Evolutionary conservation across 2,888 invertebrate species (phyloP).

Genomic region (Drosophila borealis): DNA sequence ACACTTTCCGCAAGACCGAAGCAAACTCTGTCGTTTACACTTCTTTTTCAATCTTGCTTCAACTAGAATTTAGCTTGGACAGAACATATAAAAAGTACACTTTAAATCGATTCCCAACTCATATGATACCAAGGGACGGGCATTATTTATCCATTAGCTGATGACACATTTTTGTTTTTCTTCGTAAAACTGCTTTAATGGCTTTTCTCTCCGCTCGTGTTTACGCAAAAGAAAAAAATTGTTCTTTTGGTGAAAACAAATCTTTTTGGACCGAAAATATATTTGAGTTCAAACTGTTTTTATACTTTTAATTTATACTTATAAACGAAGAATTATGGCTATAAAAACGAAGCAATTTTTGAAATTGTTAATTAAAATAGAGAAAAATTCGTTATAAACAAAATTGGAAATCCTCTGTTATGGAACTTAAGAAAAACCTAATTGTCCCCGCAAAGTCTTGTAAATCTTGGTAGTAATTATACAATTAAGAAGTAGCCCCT

Average conservation of each 20-base stretch:
- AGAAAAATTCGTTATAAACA: too few relatives aligned
- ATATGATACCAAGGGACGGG: not conserved
- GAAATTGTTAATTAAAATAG: too few relatives aligned
- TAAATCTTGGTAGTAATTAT: not conserved
- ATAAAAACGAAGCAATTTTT: too few relatives aligned
- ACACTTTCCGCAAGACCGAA: constrained; percentile 17
- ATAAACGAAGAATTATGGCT: too few relatives aligned
- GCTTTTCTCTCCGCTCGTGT: constrained; percentile 30
- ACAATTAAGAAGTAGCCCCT: not conserved
- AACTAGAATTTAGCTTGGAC: not conserved
- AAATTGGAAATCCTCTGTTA: too few relatives aligned
- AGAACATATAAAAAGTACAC: not conserved
- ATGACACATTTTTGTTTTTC: constrained; percentile 11
- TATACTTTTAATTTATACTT: not conserved
- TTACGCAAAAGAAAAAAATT: not conserved
- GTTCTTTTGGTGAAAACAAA: not conserved
- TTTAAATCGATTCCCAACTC: not conserved
- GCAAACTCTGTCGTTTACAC: not conserved
- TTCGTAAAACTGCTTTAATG: constrained; percentile 27
- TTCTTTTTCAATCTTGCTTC: constrained; percentile 7
- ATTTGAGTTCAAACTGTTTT: constrained; percentile 6
- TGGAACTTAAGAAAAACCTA: too few relatives aligned
- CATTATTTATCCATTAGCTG: constrained; percentile 35
- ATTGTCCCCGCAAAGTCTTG: too few relatives aligned
- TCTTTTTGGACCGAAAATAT: not conserved